phyloP scores from a whole-genome alignment of 2,888 invertebrate genomes.

The Lypha dubia region DNA sequence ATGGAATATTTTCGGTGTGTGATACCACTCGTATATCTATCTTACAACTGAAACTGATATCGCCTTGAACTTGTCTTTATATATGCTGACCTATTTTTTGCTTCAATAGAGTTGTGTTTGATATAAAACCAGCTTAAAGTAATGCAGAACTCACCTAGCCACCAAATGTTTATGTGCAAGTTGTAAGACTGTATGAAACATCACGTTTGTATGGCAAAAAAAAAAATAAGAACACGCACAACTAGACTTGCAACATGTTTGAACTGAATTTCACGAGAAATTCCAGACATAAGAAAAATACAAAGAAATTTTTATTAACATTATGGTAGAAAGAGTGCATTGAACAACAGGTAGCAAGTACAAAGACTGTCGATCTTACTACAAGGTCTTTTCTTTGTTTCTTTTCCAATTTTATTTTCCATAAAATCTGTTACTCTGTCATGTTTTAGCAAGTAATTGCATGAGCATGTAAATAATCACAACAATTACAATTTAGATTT shows the following conservation, averaged over 20 bases:
- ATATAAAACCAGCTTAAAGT: conserved; percentile 70
- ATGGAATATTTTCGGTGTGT: conserved; percentile 23
- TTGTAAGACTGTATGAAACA: conserved; percentile 8
- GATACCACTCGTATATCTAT: conserved; percentile 75
- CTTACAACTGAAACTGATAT: conserved; percentile 85
- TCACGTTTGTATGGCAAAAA: conserved; percentile 37
- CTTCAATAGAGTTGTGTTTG: conserved; percentile 65
- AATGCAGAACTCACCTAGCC: conserved; percentile 65
- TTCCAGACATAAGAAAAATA: conserved; percentile 9
- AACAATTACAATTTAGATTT: conserved; percentile 30
- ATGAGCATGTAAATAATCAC: conserved; percentile 61
- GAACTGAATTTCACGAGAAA: conserved; percentile 45
- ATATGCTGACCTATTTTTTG: conserved; percentile 90
- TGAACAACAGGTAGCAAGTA: conserved; percentile 48
- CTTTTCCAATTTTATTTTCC: conserved; percentile 22
- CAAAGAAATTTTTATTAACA: conserved; percentile 46
- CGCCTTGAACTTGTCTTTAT: conserved; percentile 93
- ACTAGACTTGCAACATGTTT: conserved; percentile 59
- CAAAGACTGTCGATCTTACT: conserved; percentile 41
- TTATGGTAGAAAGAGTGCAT: conserved; percentile 34
- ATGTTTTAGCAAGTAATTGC: conserved; percentile 43
- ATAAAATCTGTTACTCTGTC: not conserved
- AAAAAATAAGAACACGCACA: conserved; percentile 22
- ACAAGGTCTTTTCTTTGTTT: conserved; percentile 58
- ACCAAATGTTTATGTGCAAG: conserved; percentile 22